A percentile compares a stretch with the other conserved stretches of the same genome.
Evolutionary conservation across 2,113 vertebrate genomes (phyloP).

Genomic region (Tylochromis polylepis): DNA sequence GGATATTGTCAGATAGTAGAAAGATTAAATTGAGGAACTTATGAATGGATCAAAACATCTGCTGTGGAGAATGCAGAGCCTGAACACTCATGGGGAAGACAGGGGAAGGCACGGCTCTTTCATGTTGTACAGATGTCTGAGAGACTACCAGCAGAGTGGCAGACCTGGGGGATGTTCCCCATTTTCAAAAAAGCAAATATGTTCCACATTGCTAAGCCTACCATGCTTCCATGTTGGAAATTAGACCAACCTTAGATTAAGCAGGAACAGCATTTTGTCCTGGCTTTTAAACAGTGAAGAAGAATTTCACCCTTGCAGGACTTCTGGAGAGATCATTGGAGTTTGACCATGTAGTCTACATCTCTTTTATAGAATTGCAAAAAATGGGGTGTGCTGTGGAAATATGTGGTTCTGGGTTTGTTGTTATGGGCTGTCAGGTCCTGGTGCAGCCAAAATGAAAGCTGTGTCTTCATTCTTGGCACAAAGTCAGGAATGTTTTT

Average conservation of each 20-base stretch:
- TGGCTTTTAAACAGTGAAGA: background rate
- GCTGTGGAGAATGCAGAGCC: background rate
- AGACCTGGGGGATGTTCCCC: background rate
- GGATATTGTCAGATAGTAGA: background rate
- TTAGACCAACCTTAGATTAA: background rate
- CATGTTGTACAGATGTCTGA: background rate
- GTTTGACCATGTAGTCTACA: background rate
- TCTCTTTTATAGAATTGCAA: background rate
- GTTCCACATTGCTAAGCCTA: background rate
- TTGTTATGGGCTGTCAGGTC: no score
- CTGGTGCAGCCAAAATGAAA: background rate
- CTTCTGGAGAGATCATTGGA: background rate
- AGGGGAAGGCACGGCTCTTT: background rate
- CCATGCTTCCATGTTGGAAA: background rate
- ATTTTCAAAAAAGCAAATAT: background rate
- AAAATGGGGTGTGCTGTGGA: background rate
- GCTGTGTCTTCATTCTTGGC: background rate
- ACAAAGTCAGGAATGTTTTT: background rate
- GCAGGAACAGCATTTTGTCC: background rate
- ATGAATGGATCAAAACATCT: background rate
- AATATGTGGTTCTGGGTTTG: background rate
- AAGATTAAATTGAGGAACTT: background rate
- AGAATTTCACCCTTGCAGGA: background rate
- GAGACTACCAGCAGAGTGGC: background rate
- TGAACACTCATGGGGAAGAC: background rate